These are phyloP conservation scores for Pteronotus mesoamericanus DNA, from an alignment of 2,797 vertebrate genomes.

Conservation along the genomic window DNA sequence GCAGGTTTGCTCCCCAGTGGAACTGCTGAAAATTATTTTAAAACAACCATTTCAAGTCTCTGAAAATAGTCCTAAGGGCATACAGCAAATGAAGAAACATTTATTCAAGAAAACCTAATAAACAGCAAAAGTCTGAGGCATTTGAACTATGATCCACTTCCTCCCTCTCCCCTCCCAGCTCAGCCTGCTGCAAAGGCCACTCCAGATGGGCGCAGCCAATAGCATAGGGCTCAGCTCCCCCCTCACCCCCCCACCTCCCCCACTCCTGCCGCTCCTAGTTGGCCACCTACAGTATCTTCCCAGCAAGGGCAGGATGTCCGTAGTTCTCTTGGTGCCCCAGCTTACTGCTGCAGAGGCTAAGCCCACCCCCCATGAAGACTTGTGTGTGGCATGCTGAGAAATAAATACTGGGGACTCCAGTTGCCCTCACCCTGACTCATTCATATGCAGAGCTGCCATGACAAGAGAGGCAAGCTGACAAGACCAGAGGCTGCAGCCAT, in stretches of 20 bases:
- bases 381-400: not conserved
- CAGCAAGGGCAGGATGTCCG: not conserved
- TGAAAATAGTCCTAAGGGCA: conserved; percentile 9
- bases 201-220: not conserved
- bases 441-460: not conserved
- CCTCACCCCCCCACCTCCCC: too few species aligned
- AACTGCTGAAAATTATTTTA: not conserved
- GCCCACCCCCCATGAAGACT: not conserved
- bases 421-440: not conserved
- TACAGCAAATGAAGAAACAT: conserved; percentile 17
- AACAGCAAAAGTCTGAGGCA: not conserved
- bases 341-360: not conserved
- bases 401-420: not conserved
- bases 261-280: too few species aligned
- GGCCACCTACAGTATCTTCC: not conserved
- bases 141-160: not conserved
- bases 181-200: not conserved
- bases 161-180: not conserved
- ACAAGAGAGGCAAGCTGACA: not conserved
- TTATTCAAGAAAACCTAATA: conserved; percentile 34
- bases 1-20: not conserved
- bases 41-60: not conserved
- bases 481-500: not conserved
- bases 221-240: not conserved
- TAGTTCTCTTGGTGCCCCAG: not conserved